Conservation (phyloP, 37 sponge, comb jelly and placozoan genomes). For the Crambe crambe region DNA sequence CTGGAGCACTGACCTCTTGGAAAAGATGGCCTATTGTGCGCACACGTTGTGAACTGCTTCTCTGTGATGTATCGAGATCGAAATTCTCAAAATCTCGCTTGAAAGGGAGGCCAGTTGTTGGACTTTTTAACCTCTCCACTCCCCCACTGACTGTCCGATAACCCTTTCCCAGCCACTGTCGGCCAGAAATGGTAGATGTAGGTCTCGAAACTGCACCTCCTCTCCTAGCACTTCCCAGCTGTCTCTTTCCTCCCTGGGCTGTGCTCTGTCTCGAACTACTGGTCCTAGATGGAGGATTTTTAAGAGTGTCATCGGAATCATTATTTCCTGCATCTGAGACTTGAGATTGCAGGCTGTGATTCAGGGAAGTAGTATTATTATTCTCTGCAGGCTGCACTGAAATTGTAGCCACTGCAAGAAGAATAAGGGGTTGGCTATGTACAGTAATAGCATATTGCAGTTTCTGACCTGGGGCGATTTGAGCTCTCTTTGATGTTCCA, state of each 20-base stretch:
- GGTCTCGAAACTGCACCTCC: neutral
- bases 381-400: constrained; percentile 23
- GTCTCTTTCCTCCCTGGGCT: neutral
- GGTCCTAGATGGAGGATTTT: neutral
- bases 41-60: neutral
- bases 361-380: neutral
- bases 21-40: neutral
- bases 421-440: neutral
- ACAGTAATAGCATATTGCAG: neutral
- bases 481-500: neutral
- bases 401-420: constrained; percentile 16
- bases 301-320: constrained; percentile 20
- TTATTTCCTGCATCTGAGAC: neutral
- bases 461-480: neutral
- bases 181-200: neutral
- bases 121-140: neutral
- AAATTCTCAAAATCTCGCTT: constrained; percentile 8
- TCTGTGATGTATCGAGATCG: constrained; percentile 6
- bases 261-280: constrained; percentile 14
- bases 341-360: neutral
- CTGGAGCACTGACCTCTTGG: neutral
- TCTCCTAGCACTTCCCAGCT: constrained; percentile 9
- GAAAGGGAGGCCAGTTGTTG: constrained; percentile 23
- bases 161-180: neutral
- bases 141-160: neutral